Evolutionary conservation across 2,888 invertebrate species (phyloP).

Genomic region (Atrina japonica): DNA sequence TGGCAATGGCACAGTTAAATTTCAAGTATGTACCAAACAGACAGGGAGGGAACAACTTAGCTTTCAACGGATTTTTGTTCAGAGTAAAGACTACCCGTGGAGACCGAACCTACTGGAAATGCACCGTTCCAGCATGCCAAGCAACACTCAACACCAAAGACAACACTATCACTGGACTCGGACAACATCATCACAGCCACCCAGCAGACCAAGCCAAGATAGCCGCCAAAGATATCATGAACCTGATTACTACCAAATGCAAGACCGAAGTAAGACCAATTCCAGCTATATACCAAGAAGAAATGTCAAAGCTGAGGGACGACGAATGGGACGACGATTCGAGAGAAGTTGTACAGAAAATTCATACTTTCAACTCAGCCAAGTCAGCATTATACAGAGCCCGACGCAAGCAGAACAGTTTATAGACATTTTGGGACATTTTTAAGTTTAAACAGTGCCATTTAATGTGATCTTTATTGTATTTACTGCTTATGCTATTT

Average conservation of each 20-base stretch:
- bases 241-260: not conserved
- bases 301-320: conserved; percentile 18
- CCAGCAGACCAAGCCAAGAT: no score
- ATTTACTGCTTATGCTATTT: no score
- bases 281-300: conserved; percentile 17
- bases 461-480: no score
- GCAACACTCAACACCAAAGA: conserved; percentile 15
- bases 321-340: conserved; percentile 11
- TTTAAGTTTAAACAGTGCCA: no score
- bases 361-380: conserved; percentile 7
- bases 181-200: conserved; percentile 3
- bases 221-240: conserved; percentile 14
- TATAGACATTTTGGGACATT: no score
- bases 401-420: not conserved
- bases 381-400: conserved; percentile 7
- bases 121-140: not conserved
- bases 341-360: conserved; percentile 5
- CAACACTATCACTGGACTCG: conserved; percentile 1
- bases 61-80: conserved; percentile 4
- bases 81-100: conserved; percentile 11
- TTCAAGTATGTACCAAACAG: conserved; percentile 1
- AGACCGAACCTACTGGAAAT: conserved; percentile 26
- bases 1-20: conserved; percentile 19
- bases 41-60: conserved; percentile 14
- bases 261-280: conserved; percentile 13